phyloP scores from a whole-genome alignment of 2,113 vertebrate genomes.

The Albula glossodonta region DNA sequence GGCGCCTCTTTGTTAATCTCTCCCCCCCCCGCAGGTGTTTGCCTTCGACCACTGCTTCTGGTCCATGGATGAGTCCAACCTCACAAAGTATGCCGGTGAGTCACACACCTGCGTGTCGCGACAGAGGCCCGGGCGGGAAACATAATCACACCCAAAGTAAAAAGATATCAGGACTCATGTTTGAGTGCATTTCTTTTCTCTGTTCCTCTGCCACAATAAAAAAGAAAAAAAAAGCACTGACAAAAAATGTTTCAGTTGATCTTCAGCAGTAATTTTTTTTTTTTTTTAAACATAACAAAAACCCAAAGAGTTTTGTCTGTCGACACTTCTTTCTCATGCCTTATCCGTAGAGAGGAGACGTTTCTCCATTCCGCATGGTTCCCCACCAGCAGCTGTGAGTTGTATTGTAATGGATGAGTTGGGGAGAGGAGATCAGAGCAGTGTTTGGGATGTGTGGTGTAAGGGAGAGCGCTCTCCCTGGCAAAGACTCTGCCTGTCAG shows the following conservation, averaged over 20 bases:
- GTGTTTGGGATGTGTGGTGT: not conserved
- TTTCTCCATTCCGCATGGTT: not conserved
- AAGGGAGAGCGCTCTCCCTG: not conserved
- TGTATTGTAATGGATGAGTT: not conserved
- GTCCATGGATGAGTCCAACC: constrained; percentile 98
- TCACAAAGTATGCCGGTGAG: constrained; percentile 94
- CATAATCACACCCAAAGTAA: not conserved
- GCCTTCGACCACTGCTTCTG: constrained; percentile 99
- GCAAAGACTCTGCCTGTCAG: not conserved
- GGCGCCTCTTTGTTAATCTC: constrained; percentile 30
- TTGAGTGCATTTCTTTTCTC: not conserved
- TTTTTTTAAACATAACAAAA: not conserved
- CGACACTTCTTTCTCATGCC: not conserved
- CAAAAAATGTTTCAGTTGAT: no score
- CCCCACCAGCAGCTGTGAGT: not conserved
- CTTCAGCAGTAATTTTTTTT: no score
- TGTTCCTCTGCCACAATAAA: not conserved
- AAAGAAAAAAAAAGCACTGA: not conserved
- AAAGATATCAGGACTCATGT: not conserved
- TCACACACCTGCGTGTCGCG: constrained; percentile 22
- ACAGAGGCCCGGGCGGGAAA: constrained; percentile 10
- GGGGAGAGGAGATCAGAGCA: not conserved
- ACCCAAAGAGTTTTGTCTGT: not conserved
- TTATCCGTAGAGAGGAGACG: not conserved
- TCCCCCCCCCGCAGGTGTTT: constrained; percentile 80